Percentiles rank a stretch among this genome's conserved stretches.
Evolutionary conservation across 2,797 vertebrate species (phyloP).

Genomic region (Microcaecilia unicolor): DNA sequence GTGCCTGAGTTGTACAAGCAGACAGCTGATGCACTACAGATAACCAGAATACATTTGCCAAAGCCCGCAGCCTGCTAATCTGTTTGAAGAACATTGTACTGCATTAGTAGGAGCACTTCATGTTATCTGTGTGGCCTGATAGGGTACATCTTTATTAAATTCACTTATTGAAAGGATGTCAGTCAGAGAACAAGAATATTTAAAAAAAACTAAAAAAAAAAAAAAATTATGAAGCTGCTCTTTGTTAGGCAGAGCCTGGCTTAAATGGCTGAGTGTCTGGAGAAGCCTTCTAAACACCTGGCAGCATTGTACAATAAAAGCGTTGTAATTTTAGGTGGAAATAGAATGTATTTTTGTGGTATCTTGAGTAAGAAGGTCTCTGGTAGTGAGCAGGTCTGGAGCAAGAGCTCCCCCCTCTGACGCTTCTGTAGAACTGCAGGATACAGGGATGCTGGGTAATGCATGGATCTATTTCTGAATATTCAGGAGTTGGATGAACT

Average conservation of each 20-base stretch:
- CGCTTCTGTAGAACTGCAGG: slow-evolving; percentile 45
- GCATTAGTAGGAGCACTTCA: slow-evolving; percentile 83
- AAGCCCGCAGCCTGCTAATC: slow-evolving; percentile 71
- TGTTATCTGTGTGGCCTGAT: slow-evolving; percentile 84
- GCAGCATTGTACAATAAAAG: slow-evolving; percentile 57
- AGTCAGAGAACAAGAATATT: slow-evolving; percentile 78
- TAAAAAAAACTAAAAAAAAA: slow-evolving; percentile 74
- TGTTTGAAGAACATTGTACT: slow-evolving; percentile 81
- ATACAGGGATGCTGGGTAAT: slow-evolving; percentile 16
- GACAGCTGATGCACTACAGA: slow-evolving; percentile 77
- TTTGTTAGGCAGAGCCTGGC: slow-evolving; percentile 59
- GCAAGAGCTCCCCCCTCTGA: slow-evolving; percentile 97
- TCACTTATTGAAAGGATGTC: slow-evolving; percentile 79
- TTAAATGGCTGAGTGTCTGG: slow-evolving; percentile 62
- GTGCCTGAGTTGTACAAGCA: slow-evolving; percentile 60
- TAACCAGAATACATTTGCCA: slow-evolving; percentile 73
- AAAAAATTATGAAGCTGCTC: slow-evolving; percentile 65
- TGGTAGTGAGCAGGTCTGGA: too few species aligned
- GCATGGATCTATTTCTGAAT: slow-evolving; percentile 2
- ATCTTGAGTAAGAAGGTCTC: too few species aligned
- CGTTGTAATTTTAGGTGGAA: slow-evolving; percentile 81
- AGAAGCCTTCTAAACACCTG: slow-evolving; percentile 63
- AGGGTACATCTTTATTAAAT: slow-evolving; percentile 97
- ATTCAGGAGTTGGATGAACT: neutral
- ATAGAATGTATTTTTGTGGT: slow-evolving; percentile 79